Evolutionary conservation across 2,888 invertebrate species (phyloP).

Genomic region (Lepetodrilus schrolli): DNA sequence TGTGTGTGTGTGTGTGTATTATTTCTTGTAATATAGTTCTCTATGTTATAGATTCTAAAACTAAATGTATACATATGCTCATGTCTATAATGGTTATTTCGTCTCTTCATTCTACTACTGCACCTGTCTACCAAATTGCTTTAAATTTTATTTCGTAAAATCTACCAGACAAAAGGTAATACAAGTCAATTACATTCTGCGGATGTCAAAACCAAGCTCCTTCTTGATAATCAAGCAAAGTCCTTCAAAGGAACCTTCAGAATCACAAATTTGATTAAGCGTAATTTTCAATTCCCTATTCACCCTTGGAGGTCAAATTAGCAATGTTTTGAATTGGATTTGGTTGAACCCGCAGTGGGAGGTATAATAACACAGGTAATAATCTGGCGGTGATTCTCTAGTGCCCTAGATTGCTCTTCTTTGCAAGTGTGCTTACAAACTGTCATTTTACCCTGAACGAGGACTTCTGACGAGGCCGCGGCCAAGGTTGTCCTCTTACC

Average conservation of each 20-base stretch:
- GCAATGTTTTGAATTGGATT: background rate
- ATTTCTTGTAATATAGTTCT: too few relatives aligned
- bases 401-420: background rate
- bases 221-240: too few relatives aligned
- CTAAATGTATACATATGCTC: too few relatives aligned
- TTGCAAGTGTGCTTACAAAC: background rate
- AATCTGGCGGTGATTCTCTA: background rate
- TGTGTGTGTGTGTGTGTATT: too few relatives aligned
- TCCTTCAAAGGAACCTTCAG: background rate
- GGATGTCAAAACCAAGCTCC: too few relatives aligned
- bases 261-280: background rate
- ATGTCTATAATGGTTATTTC: too few relatives aligned
- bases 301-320: background rate
- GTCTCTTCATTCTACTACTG: too few relatives aligned
- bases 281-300: background rate
- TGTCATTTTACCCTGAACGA: conserved; percentile 9
- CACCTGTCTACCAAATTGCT: too few relatives aligned
- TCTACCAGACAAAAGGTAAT: too few relatives aligned
- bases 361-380: background rate
- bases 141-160: too few relatives aligned
- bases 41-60: too few relatives aligned
- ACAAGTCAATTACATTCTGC: too few relatives aligned
- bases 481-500: background rate
- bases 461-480: background rate
- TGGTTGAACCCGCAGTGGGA: background rate